Evolutionary conservation across 2,113 vertebrate genomes (phyloP), one percentile per base, ranked within the genome.

Genomic region (Aix galericulata): DNA sequence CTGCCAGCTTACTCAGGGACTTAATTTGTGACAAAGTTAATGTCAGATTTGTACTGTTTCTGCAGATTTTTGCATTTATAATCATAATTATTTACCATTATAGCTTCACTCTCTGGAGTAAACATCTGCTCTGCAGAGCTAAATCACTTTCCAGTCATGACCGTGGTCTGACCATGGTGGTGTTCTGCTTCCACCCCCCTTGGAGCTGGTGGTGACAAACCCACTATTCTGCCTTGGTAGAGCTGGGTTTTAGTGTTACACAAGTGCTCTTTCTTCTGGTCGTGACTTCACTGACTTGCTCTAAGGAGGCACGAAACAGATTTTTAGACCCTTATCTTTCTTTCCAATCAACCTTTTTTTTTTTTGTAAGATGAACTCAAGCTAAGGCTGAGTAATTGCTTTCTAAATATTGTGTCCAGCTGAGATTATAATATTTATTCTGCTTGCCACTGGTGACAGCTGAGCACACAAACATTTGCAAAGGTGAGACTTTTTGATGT

Each of bases 381-480:
- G 85, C 67, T 93, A 81, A 95, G 25, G 74, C 67, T 92, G 81
- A 96, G 53, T 95, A 96, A 94, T 94, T 81, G 58, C 31, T 92
- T 91, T 97, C 74, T 94, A 96, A 96, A 96, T 96, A 94, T 58
- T 95, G n/a, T 82, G 92, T 95, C 91, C 95, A 82, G 55, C 32
- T 86, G 79, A 94, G 93, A 91, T 94, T 86, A 44, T 91, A 92
- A 82, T 94, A 94, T 96, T 96, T 96, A 86, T 92, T 95, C 92
- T 94, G 27, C 78, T 95, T 91, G 74, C 77, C 80, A 73, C 62
- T 82, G 67, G 63, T 91, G 93, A 69, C 94, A 96, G 91, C 92
- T 96, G 91, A 93, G 75, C 71, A 95, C 84, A 95, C 81, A 96
- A 95, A 87, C 20, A 6, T 96, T 89, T 6, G 9, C 20, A 18